A percentile compares a stretch with the other conserved stretches of the same genome.
Conservation (phyloP, 2,113 vertebrate species). For the Larimichthys crocea region DNA sequence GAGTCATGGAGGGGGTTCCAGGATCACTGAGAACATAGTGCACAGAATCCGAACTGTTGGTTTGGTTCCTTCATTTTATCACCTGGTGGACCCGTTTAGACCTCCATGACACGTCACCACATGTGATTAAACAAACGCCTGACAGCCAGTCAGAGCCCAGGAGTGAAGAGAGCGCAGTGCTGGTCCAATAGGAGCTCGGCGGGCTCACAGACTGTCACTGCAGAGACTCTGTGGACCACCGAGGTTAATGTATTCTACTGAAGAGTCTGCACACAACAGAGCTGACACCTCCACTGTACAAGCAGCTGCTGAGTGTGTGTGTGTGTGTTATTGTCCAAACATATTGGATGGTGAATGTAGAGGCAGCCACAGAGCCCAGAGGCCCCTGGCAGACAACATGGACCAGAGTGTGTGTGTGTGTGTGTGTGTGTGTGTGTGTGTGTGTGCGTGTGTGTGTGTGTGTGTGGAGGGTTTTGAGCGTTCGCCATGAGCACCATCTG, state of each 20-base stretch:
- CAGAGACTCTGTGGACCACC: constrained; percentile 42
- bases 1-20: neutral
- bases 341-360: constrained; percentile 90
- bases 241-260: constrained; percentile 93
- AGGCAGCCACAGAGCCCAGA: constrained; percentile 91
- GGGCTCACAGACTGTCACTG: constrained; percentile 1
- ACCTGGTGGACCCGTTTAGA: neutral
- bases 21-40: too few relatives aligned
- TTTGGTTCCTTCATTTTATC: neutral
- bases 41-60: neutral
- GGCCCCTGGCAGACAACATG: constrained; percentile 87
- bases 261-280: constrained; percentile 89
- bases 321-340: constrained; percentile 75
- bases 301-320: constrained; percentile 84
- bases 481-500: constrained; percentile 95
- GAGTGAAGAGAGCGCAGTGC: neutral
- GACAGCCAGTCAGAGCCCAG: constrained; percentile 20
- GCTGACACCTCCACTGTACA: constrained; percentile 90
- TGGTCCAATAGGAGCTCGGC: neutral
- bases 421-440: constrained; percentile 50
- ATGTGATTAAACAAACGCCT: neutral
- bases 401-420: constrained; percentile 68
- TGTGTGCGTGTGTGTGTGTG: constrained; percentile 37
- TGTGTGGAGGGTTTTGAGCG: constrained; percentile 53
- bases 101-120: neutral